These are phyloP conservation scores for Nomada ruficornis DNA, from an alignment of 2,888 invertebrate species.

Conservation along the genomic window DNA sequence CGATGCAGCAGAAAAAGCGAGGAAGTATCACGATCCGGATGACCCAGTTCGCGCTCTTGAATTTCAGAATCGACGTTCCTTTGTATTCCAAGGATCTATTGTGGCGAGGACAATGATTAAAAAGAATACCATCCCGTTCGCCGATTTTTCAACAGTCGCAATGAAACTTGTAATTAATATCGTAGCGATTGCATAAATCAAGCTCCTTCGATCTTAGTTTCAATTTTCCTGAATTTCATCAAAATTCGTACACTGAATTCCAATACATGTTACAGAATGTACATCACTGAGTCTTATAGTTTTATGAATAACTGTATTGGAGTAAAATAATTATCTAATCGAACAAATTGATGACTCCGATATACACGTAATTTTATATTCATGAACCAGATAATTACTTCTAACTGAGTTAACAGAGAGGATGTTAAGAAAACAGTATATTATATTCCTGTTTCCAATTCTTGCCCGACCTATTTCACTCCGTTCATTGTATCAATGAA, in stretches of 20 bases:
- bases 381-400: too few relatives aligned
- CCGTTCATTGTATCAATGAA: background rate
- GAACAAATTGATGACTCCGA: too few relatives aligned
- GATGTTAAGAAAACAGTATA: too few relatives aligned
- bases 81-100: constrained; percentile 46
- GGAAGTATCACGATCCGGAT: constrained; percentile 61
- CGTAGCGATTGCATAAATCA: background rate
- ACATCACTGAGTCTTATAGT: too few relatives aligned
- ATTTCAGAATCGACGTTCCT: constrained; percentile 69
- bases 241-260: too few relatives aligned
- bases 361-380: too few relatives aligned
- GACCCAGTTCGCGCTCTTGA: constrained; percentile 69
- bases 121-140: constrained; percentile 20
- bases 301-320: too few relatives aligned
- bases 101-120: constrained; percentile 34
- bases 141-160: background rate
- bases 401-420: too few relatives aligned
- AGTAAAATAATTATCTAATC: too few relatives aligned
- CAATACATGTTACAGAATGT: too few relatives aligned
- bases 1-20: constrained; percentile 27
- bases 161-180: background rate
- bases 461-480: background rate
- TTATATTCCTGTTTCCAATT: too few relatives aligned
- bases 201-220: background rate
- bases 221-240: too few relatives aligned